Evolutionary conservation across 1,140 invertebrate genomes (phyloP).

Genomic region (Mycetomoellerius zeteki): DNA sequence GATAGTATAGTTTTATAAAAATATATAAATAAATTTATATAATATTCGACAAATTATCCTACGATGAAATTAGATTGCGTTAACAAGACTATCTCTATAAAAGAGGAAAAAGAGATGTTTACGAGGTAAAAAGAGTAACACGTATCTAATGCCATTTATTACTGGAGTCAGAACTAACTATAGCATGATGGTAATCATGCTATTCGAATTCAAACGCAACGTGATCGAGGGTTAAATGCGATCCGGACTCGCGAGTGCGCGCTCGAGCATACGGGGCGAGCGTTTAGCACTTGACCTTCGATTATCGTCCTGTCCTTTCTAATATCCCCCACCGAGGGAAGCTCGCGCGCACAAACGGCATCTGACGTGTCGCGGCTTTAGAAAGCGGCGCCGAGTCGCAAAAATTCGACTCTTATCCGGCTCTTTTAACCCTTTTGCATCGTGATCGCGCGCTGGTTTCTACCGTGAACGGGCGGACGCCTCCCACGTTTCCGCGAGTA

Average conservation of each 20-base stretch:
- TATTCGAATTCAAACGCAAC: not conserved
- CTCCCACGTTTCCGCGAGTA: constrained; percentile 35
- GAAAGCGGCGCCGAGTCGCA: constrained; percentile 70
- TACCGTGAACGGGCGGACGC: constrained; percentile 3
- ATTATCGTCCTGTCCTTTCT: constrained; percentile 79
- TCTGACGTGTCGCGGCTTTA: constrained; percentile 62
- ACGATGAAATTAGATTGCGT: not conserved
- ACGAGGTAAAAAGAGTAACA: not conserved
- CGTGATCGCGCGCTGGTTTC: not conserved
- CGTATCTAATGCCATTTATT: not conserved
- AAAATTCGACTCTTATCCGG: constrained; percentile 61
- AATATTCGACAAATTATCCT: not conserved
- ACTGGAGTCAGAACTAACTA: no score
- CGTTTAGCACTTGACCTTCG: constrained; percentile 81
- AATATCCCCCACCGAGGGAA: constrained; percentile 67
- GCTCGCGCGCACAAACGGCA: constrained; percentile 58
- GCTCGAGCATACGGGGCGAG: constrained; percentile 31
- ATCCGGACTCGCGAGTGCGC: constrained; percentile 10
- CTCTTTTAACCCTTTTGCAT: constrained; percentile 35
- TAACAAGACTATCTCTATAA: not conserved
- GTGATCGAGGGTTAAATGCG: constrained; percentile 32
- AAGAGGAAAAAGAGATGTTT: not conserved
- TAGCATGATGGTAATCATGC: not conserved
- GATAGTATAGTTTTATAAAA: not conserved
- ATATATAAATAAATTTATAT: not conserved